Evolutionary conservation across 2,113 vertebrate genomes (phyloP).

Genomic region (Sorex fumeus): DNA sequence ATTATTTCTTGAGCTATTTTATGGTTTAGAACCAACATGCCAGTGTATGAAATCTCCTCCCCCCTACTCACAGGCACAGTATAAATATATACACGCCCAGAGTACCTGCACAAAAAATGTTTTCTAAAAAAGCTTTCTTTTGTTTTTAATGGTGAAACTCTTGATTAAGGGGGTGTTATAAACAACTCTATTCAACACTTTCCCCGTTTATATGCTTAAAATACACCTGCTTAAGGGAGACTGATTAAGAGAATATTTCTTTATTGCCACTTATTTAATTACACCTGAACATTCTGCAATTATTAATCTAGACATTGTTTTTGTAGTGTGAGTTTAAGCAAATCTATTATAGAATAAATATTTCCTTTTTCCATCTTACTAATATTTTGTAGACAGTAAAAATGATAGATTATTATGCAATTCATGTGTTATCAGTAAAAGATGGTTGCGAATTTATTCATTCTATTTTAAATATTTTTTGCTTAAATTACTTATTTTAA

Average conservation of each 20-base stretch:
- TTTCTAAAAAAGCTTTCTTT: too few species aligned
- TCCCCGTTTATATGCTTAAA: background rate
- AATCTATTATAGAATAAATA: background rate
- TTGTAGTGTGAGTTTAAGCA: background rate
- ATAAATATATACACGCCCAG: background rate
- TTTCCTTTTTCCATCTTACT: background rate
- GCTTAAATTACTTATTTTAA: too few species aligned
- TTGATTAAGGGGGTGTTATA: background rate
- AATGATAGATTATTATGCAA: background rate
- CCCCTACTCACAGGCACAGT: background rate
- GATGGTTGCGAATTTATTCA: too few species aligned
- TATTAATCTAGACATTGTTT: background rate
- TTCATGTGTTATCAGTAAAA: too few species aligned
- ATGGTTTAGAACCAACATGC: background rate
- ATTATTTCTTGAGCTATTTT: background rate
- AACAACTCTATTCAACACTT: background rate
- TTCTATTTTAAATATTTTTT: too few species aligned
- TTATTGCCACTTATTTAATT: background rate
- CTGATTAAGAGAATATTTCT: background rate
- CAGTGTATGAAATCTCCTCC: too few species aligned
- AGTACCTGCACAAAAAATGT: background rate
- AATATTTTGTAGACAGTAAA: background rate
- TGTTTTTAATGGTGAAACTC: background rate
- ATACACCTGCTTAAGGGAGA: background rate
- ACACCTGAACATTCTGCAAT: background rate